phyloP scores from a whole-genome alignment of 2,888 invertebrate genomes.

The Ametastegia equiseti region DNA sequence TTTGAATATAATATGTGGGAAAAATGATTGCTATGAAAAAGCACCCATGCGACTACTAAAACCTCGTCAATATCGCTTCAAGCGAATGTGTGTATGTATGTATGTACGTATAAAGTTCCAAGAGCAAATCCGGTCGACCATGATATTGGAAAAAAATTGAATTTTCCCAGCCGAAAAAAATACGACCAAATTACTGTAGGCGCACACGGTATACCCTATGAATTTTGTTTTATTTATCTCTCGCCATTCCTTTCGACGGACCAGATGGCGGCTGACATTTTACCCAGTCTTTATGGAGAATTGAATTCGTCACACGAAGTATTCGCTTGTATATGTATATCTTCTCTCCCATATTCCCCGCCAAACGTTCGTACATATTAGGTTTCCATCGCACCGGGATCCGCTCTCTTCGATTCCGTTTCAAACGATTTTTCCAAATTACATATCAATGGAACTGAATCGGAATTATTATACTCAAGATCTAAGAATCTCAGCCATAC shows the following conservation, averaged over 20 bases:
- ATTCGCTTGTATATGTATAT: neutral
- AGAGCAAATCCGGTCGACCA: slow-evolving; percentile 18
- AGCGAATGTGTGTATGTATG: too few species aligned
- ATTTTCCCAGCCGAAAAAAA: neutral
- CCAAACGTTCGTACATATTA: neutral
- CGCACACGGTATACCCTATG: neutral
- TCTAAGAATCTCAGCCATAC: neutral
- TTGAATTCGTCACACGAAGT: neutral
- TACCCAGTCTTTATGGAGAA: neutral
- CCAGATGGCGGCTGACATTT: neutral
- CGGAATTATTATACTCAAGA: neutral
- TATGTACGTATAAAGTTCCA: too few species aligned
- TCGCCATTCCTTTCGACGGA: neutral
- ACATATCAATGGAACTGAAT: neutral
- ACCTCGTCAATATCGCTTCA: neutral
- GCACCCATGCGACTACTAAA: neutral
- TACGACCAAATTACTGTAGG: neutral
- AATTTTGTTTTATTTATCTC: neutral
- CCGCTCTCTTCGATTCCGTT: neutral
- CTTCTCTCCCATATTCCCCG: neutral
- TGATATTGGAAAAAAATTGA: slow-evolving; percentile 10
- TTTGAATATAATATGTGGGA: neutral
- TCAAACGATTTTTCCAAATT: neutral
- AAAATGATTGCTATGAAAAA: neutral
- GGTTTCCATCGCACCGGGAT: neutral